Base-by-base conservation (phyloP, 1,140 invertebrate species). In the Temnothorax longispinosus region DNA sequence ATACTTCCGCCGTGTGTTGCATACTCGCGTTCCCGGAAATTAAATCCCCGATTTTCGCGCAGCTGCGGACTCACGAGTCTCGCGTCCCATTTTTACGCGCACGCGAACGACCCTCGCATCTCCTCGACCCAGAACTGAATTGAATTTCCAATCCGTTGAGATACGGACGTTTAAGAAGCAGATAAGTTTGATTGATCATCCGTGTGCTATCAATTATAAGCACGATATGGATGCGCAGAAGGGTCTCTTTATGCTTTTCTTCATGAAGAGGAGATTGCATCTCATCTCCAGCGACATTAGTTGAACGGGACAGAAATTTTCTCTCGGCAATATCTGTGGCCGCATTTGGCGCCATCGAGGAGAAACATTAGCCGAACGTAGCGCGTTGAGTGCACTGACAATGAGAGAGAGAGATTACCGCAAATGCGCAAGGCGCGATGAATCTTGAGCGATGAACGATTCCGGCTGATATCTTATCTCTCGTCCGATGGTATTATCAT, bases 1-100 rank as follows among this genome's bases (percentile, higher is more conserved):
- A 64, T 78, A 64, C 76, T 52, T 64, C 27, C 27, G 75, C 38
- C 41, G 27, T 58, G 44, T 56, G 71, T 75, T 72, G 27, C 44
- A 4, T 11, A 32, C 35, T 32, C 44, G n/a, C n/a, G n/a, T 13
- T 27, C 8, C 62, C 67, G 52, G 67, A 69, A 84, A 85, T 85
- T 75, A 75, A 85, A 69, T 69, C 67, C 69, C 35, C 44, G 81
- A 85, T 80, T 80, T 54, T 80, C 27, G 13, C 44, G 6, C 76
- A 80, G 60, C 76, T 78, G 75, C n/a, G 44, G 44, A 64, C 41
- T 78, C 27, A 1, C 38, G 38, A 41, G 3, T 5, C 56, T n/a
- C 41, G 41, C 58, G 38, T n/a, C 27, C 32, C 32, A 65, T 41
- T 80, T 65, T 52, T 65, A 21, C 44, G 47, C 18, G n/a, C 44